Evolutionary conservation across 2,888 invertebrate species (phyloP), one percentile per base, ranked within the genome.

Genomic region (Agriopis marginaria): DNA sequence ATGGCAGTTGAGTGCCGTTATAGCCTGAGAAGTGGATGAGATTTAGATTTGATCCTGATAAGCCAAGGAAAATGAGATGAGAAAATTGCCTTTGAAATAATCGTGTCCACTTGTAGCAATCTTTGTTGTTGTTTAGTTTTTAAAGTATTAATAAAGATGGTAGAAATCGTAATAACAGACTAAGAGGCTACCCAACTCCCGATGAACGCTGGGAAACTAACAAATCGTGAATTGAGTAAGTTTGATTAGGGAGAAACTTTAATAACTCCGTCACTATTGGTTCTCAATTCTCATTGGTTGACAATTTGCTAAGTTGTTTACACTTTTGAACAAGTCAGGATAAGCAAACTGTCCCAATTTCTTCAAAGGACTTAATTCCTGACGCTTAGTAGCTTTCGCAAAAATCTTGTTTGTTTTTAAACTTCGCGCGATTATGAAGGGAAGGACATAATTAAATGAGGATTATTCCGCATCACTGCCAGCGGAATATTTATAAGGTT

Each of bases 401-500:
- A 39, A 54, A 56, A 81, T 81, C 83, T 68, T 82, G 84, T 83
- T 85, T 82, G 82, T 73, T 62, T 71, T 70, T 65, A 70, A 82
- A 84, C 80, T 85, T 86, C 79, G 76, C 70, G 66, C 74, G 71
- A 74, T 63, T 67, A 68, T 58, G 60, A 63, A 54, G 69, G 72
- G 63, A 68, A 74, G 73, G 70, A 77, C 76, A 77, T 83, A 84
- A 86, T 86, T 86, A 87, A 86, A 85, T 79, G 79, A 70, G 85
- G 85, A 84, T 86, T 85, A 85, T 77, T 69, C 72, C 66, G 73
- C 70, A 70, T 61, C 62, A 63, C 58, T 68, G 73, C 65, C 68
- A 23, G 50, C 62, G 54, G 66, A 66, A 59, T 62, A 70, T 58
- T 74, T 72, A 62, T 68, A 69, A 61, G 75, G 77, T 78, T 78